Conservation (phyloP, 1,140 invertebrate species). For the Nephila pilipes region DNA sequence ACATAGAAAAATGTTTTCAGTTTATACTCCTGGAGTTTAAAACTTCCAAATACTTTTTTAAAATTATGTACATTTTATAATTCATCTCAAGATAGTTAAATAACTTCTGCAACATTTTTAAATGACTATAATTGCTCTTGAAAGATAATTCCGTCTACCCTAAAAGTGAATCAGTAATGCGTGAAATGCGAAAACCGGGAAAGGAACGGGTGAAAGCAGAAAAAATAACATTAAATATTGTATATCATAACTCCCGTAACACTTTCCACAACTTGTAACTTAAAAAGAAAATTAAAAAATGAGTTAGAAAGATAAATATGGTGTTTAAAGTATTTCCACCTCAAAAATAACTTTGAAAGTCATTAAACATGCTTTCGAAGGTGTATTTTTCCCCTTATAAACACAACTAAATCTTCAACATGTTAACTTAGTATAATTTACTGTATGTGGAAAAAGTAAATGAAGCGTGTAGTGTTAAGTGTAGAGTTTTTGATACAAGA, state of each 20-base stretch:
- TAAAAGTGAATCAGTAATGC: neutral
- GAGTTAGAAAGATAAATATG: slow-evolving; percentile 24
- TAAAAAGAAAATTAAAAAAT: neutral
- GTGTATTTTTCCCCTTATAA: neutral
- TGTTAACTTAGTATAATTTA: neutral
- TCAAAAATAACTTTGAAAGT: neutral
- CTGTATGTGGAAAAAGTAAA: neutral
- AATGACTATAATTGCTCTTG: neutral
- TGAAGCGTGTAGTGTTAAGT: neutral
- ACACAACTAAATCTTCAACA: neutral
- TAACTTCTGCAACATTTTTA: neutral
- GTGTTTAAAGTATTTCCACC: neutral
- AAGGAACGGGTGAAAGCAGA: neutral
- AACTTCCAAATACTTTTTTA: no score
- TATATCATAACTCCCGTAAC: slow-evolving; percentile 11
- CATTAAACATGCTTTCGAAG: neutral
- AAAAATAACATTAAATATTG: neutral
- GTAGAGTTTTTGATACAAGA: neutral
- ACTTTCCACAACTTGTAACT: neutral
- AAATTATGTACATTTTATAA: neutral
- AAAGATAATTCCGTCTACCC: slow-evolving; percentile 11
- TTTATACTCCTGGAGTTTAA: no score
- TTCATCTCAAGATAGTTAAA: neutral
- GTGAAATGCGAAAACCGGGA: neutral
- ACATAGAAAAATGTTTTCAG: no score